Evolutionary conservation across 2,113 vertebrate species (phyloP), one percentile per base, ranked within the genome.

Genomic region (Microtus richardsoni): DNA sequence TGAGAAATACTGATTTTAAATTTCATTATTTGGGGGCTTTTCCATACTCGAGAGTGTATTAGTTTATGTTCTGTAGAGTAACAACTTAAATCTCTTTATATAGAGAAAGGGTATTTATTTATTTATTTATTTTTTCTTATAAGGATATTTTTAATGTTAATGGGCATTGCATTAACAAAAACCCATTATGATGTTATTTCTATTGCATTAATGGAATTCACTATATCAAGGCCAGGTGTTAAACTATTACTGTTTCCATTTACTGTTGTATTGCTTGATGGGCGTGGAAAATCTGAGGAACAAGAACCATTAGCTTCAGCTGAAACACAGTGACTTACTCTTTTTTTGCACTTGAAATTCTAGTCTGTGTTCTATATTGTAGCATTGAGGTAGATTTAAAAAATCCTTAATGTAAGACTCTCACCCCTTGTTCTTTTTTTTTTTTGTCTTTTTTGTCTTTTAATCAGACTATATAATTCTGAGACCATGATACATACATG

Each of bases 161-260:
- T 89, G 24, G 8, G 77, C 13, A 73, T 52, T 68, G 24, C 3
- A 58, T 90, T 91, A 88, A 84, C 8, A 36, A 70, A 86, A 89
- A 86, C 64, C 41, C 13, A 73, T 75, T 92, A 52, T 75, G 6
- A 52, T 93, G 71, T 71, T 93, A 73, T 66, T 91, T 4, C 14
- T 94, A 41, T 30, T 96, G 78, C 85, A 82, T 80, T 83, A 78
- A 85, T 28, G 91, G 89, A 91, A 84, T 87, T 21, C 70, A 60
- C 17, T 71, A 49, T 7, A 58, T 8, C n/a, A 28, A 68, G 87
- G 89, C 26, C 83, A 47, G 5, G 0, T 92, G 39, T 33, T 91
- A 91, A 93, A 92, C 64, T 22, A 85, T n/a, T 95, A 73, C 4
- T 68, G 54, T 86, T 96, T 70, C 44, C 74, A 41, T 7, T 92